Percentiles rank a stretch among this genome's conserved stretches.
Conservation (phyloP, 2,113 vertebrate genomes). For the Myotis lucifugus region DNA sequence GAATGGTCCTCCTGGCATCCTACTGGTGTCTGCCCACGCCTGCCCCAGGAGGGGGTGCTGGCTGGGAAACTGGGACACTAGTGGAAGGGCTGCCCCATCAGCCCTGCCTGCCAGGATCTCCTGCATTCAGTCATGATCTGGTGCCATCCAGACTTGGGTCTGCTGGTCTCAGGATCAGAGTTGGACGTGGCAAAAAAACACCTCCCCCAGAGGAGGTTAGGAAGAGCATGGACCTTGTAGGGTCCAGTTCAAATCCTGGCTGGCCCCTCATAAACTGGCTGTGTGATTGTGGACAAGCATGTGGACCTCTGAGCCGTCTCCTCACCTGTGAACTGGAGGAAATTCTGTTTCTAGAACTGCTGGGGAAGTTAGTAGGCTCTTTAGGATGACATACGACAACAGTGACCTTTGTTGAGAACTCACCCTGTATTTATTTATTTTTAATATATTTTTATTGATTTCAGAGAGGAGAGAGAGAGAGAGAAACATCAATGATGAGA, state of each 20-base stretch:
- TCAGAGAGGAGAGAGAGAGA: too few relatives aligned
- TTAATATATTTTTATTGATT: too few relatives aligned
- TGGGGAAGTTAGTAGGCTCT: neutral
- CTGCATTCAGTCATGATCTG: neutral
- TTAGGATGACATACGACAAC: neutral
- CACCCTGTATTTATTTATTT: neutral
- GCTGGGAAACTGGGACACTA: conserved; percentile 65
- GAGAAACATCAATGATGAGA: too few relatives aligned
- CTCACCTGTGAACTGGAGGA: neutral
- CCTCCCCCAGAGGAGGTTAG: neutral
- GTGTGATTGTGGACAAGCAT: neutral
- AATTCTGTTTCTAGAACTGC: neutral
- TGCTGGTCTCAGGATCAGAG: neutral
- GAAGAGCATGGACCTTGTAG: neutral
- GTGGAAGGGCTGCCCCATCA: neutral
- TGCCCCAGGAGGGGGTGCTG: neutral
- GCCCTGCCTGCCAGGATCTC: conserved; percentile 12
- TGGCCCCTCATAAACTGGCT: neutral
- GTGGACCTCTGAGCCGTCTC: neutral
- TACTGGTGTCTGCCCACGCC: neutral
- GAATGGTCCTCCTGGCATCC: neutral
- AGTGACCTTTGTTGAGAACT: neutral
- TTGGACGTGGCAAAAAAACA: neutral
- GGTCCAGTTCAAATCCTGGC: neutral
- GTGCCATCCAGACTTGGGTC: neutral